Conservation (phyloP, 2,888 invertebrate genomes). For the Lamellibrachia satsuma region DNA sequence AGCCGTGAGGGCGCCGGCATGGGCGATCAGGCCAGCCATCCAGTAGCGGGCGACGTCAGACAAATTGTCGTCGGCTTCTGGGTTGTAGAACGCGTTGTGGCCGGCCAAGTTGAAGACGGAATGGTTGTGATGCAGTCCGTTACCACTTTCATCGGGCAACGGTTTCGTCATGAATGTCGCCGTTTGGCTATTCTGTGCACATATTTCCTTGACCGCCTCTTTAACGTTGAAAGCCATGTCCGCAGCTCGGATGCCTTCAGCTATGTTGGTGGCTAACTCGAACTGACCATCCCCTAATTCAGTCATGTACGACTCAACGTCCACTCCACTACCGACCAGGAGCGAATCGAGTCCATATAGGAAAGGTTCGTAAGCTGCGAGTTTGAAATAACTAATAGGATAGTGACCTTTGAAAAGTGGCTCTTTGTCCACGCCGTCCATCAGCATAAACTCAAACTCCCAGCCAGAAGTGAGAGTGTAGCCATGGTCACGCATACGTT, state of each 20-base stretch:
- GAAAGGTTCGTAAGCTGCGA: background rate
- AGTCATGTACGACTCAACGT: constrained; percentile 1
- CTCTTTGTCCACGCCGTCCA: background rate
- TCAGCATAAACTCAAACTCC: background rate
- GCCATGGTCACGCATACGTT: no score
- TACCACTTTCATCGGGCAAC: background rate
- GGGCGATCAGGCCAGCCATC: constrained; percentile 34
- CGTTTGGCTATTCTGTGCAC: no score
- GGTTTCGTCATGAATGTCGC: no score
- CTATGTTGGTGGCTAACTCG: constrained; percentile 30
- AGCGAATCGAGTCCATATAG: no score
- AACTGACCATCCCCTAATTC: constrained; percentile 32
- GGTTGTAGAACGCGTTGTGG: constrained; percentile 31
- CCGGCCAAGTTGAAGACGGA: constrained; percentile 36
- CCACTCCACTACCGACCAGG: background rate
- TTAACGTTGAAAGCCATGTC: constrained; percentile 29
- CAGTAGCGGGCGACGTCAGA: constrained; percentile 33
- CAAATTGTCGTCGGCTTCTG: constrained; percentile 28
- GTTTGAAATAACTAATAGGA: no score
- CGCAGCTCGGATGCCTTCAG: background rate
- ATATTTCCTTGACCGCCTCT: background rate
- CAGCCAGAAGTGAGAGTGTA: no score
- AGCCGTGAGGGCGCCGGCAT: constrained; percentile 27
- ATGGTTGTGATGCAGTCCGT: constrained; percentile 40
- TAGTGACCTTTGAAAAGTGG: background rate